Conservation (phyloP, 1,140 invertebrate genomes). For the Branchinecta lynchi region DNA sequence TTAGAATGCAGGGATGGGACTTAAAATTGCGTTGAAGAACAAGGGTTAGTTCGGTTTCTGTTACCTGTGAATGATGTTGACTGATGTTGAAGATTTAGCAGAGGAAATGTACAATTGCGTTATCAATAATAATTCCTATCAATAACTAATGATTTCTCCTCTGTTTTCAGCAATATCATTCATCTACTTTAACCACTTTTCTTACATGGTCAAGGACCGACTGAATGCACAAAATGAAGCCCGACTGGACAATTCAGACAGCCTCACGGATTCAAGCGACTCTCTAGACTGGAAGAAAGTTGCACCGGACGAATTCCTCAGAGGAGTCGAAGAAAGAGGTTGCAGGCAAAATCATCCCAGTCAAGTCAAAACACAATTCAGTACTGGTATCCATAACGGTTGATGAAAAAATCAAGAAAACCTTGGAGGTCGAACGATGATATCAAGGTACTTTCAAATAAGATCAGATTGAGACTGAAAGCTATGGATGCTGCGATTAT, state of each 20-base stretch:
- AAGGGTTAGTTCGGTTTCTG: no score
- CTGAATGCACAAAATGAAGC: slow-evolving; percentile 35
- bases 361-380: slow-evolving; percentile 98
- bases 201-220: slow-evolving; percentile 34
- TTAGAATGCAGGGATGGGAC: no score
- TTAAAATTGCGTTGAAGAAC: no score
- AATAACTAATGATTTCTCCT: no score
- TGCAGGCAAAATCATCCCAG: slow-evolving; percentile 95
- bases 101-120: no score
- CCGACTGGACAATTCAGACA: slow-evolving; percentile 22
- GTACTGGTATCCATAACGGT: slow-evolving; percentile 95
- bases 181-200: no score
- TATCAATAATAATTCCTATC: no score
- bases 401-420: slow-evolving; percentile 99
- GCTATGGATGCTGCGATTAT: slow-evolving; percentile 76
- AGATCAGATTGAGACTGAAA: slow-evolving; percentile 98
- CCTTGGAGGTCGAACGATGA: slow-evolving; percentile 98
- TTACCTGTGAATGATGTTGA: no score
- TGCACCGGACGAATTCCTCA: slow-evolving; percentile 14
- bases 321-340: slow-evolving; percentile 94
- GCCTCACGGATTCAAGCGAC: not conserved
- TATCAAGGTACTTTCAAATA: slow-evolving; percentile 99
- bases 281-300: not conserved
- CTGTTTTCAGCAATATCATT: no score
- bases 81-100: no score